phyloP scores from a whole-genome alignment of 2,113 vertebrate genomes.

The Agelaius phoeniceus region DNA sequence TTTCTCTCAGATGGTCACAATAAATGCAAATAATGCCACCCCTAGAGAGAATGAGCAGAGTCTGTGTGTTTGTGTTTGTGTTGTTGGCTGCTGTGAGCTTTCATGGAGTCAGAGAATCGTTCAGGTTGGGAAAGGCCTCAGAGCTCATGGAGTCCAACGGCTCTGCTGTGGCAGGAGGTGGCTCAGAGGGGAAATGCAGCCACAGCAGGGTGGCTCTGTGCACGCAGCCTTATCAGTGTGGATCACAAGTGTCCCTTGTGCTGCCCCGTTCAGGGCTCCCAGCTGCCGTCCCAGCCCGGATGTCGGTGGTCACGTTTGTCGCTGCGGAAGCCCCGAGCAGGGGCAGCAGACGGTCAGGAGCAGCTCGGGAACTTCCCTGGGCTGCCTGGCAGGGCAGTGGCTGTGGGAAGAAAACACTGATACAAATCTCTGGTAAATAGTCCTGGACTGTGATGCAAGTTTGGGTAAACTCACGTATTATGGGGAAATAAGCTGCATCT shows the following conservation, averaged over 20 bases:
- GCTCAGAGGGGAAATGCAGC: not conserved
- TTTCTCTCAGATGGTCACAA: not conserved
- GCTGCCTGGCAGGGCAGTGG: not conserved
- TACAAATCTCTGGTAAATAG: not conserved
- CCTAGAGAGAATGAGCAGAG: not conserved
- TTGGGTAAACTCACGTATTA: fast-evolving
- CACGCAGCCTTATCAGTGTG: not conserved
- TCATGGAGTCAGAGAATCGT: not conserved
- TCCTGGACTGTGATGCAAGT: not conserved
- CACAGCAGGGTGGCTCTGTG: not conserved
- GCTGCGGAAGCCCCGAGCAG: not conserved
- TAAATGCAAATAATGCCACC: not conserved
- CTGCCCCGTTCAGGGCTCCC: not conserved
- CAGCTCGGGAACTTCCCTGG: not conserved
- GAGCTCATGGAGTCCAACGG: fast-evolving
- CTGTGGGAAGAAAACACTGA: not conserved
- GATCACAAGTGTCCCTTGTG: not conserved
- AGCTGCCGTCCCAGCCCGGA: not conserved
- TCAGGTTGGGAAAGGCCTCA: not conserved
- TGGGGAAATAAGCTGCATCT: not conserved
- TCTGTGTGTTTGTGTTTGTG: not conserved
- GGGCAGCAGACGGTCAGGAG: not conserved
- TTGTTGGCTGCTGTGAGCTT: not conserved
- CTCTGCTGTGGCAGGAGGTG: not conserved
- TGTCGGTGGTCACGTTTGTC: fast-evolving